Conservation (phyloP, 2,113 vertebrate species). For the Corvus cornix region DNA sequence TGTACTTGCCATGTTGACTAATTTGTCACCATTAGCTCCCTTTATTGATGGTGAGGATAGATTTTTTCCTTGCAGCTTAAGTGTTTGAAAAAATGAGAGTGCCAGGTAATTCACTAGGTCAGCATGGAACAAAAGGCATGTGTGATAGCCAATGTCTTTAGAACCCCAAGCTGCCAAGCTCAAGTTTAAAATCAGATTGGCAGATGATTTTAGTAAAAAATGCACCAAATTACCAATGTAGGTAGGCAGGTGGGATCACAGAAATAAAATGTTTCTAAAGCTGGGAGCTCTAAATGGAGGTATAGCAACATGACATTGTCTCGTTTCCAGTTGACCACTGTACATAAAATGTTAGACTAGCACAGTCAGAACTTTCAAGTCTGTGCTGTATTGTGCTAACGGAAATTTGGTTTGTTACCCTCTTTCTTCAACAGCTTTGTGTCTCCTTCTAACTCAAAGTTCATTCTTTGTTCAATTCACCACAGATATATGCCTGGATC, state of each 20-base stretch:
- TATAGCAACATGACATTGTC: background rate
- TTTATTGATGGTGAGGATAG: background rate
- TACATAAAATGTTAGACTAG: background rate
- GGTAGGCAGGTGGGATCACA: rapidly evolving
- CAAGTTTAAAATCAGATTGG: background rate
- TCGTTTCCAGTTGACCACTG: background rate
- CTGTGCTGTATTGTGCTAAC: background rate
- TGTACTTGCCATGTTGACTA: background rate
- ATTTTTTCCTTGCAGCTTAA: background rate
- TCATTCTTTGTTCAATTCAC: background rate
- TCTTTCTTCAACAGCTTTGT: background rate
- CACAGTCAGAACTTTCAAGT: background rate
- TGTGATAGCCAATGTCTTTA: background rate
- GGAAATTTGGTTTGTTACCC: background rate
- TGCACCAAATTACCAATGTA: background rate
- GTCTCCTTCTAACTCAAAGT: background rate
- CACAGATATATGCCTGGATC: background rate
- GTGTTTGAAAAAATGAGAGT: background rate
- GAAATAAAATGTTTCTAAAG: background rate
- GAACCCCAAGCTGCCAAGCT: background rate
- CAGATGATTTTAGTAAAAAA: background rate
- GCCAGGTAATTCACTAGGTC: background rate
- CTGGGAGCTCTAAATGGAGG: background rate
- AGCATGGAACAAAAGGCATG: background rate
- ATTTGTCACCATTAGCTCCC: constrained; percentile 36